phyloP scores from a whole-genome alignment of 2,888 invertebrate species.

The Schrankia costaestrigalis region DNA sequence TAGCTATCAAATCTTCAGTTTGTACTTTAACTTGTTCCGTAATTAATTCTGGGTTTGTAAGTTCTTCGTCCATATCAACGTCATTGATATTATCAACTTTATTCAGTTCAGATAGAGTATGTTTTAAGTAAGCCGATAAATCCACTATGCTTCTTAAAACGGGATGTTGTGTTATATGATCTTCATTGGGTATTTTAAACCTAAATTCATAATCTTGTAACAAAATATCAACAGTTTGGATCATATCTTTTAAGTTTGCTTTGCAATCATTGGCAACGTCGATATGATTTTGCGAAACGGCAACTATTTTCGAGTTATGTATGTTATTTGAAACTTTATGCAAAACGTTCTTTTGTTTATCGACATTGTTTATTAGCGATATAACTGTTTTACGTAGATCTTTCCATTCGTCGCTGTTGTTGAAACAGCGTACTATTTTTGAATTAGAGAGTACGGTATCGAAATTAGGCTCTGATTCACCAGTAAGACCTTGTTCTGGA shows the following conservation, averaged over 20 bases:
- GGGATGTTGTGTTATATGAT: slow-evolving; percentile 51
- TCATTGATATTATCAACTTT: too few species aligned
- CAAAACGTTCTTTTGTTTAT: slow-evolving; percentile 61
- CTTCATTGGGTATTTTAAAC: slow-evolving; percentile 40
- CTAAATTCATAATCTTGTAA: slow-evolving; percentile 53
- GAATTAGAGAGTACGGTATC: slow-evolving; percentile 61
- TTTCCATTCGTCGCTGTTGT: slow-evolving; percentile 65
- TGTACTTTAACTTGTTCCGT: slow-evolving; percentile 37
- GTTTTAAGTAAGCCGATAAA: slow-evolving; percentile 47
- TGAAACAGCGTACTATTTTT: slow-evolving; percentile 58
- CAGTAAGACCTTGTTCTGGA: slow-evolving; percentile 48
- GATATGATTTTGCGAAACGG: slow-evolving; percentile 59
- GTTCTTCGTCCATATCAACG: slow-evolving; percentile 28
- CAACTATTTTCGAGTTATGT: too few species aligned
- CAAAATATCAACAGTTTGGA: slow-evolving; percentile 43
- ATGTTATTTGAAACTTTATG: slow-evolving; percentile 48
- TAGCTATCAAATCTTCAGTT: slow-evolving; percentile 64
- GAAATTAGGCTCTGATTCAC: slow-evolving; percentile 55
- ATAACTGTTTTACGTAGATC: slow-evolving; percentile 54
- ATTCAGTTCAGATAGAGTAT: slow-evolving; percentile 41
- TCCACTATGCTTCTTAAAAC: slow-evolving; percentile 51
- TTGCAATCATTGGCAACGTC: slow-evolving; percentile 54
- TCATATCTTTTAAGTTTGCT: slow-evolving; percentile 46
- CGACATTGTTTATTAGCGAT: slow-evolving; percentile 46
- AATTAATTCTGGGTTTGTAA: slow-evolving; percentile 19